Base-by-base conservation (phyloP, 2,113 vertebrate genomes). In the Helogale parvula region DNA sequence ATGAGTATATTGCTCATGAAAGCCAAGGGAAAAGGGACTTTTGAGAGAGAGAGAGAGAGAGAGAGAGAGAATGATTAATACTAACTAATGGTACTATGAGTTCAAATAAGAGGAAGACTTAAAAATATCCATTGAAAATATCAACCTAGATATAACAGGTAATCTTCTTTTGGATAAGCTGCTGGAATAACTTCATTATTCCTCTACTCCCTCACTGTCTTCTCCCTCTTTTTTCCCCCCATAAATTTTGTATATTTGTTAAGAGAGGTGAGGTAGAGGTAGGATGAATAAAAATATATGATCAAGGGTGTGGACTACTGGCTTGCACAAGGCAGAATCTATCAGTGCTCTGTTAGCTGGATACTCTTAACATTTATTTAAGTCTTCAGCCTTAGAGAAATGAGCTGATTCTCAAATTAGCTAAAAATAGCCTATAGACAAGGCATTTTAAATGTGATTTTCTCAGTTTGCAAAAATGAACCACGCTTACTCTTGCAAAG, bases 381-480 rank as follows among this genome's bases (percentile, higher is more conserved):
- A 21, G 4, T 88, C 31, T 87, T 88, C 21, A 65, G 33, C 0
- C 3, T 80, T 80, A 82, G 3, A 72, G 50, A 66, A 88, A 92
- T 35, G 27, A 45, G 10, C 25, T 60, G 72, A 79, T 89, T 68
- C 80, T 86, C 52, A 80, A 95, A 88, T 94, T 81, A 68, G 35
- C 45, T 88, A 81, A 31, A 38, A 81, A 66, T 50, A 52, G 31
- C n/a, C 14, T 10, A 15, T 11, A 90, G 57, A 82, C 2, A 85
- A 97, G 57, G 2, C 15, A 25, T 93, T 93, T 91, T 85, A 90
- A 89, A 86, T 63, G 9, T 72, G 27, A 45, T 81, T 93, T 81
- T 90, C 35, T 88, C 57, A 77, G 45, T 77, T 85, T 94, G 17
- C 13, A 66, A 94, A 94, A 90, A 79, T 74, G 84, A 94, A 82